Evolutionary conservation across 2,113 vertebrate species (phyloP), one percentile per base, ranked within the genome.

Genomic region (Emydocephalus ijimae): DNA sequence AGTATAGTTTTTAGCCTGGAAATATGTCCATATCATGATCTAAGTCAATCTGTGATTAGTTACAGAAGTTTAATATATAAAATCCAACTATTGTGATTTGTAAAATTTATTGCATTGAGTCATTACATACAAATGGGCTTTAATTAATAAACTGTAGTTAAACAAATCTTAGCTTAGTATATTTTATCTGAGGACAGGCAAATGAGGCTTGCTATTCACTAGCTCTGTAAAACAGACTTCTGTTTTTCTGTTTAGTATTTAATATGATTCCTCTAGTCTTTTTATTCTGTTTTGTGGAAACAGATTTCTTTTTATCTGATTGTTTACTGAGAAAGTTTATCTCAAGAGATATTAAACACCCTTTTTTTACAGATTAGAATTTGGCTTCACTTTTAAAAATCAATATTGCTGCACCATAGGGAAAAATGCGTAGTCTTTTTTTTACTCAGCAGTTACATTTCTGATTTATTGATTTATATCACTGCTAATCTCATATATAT

Each of bases 361-460:
- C 3, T 8, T 85, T 92, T 89, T 89, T 89, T 55, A 59, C 29
- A 26, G 12, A 56, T 45, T 92, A 81, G 18, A n/a, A 81, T 45
- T 89, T 92, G 59, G 39, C 29, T 89, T 92, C 54, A 12, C 3
- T 92, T 89, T 85, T 92, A 34, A 81, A 85, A 29, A 88, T 26
- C 85, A 94, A 88, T 74, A 21, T 87, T 89, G 52, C 29, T 34
- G 59, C 15, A 90, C 18, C 50, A 81, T 56, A 48, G 57, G 91
- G 50, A 94, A 92, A 0, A 15, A 54, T 56, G 1, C 85, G 0
- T n/a, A 20, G n/a, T 39, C 1, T 93, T 93, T 96, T 43, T 93
- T 94, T 95, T 59, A n/a, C 74, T 9, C 59, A 48, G 26, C 92
- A 91, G 92, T 89, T 43, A 92, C 87, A 90, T 92, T 3, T 93